Evolutionary conservation across 2,888 invertebrate genomes (phyloP).

Genomic region (Smittia sp.): DNA sequence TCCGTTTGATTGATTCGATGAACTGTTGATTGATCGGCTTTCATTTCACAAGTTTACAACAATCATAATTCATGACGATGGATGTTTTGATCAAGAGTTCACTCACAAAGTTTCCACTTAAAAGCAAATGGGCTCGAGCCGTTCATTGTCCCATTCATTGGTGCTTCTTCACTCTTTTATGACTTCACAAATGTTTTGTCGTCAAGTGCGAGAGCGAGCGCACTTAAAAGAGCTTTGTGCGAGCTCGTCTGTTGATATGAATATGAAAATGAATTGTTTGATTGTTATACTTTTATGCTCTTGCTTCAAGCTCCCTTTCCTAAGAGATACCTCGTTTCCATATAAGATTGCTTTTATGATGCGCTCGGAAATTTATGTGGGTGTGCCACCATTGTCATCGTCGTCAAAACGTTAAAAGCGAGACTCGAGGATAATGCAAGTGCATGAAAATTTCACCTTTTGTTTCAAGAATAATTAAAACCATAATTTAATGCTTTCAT

Average conservation of each 20-base stretch:
- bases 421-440: slow-evolving; percentile 21
- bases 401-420: no score
- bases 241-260: background rate
- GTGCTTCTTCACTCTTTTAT: background rate
- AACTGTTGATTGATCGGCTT: background rate
- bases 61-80: background rate
- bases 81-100: background rate
- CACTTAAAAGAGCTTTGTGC: no score
- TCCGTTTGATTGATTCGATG: background rate
- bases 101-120: background rate
- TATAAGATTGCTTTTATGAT: background rate
- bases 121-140: background rate
- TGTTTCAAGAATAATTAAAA: slow-evolving; percentile 39
- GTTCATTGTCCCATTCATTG: background rate
- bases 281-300: background rate
- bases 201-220: background rate
- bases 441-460: slow-evolving; percentile 35
- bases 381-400: no score
- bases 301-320: background rate
- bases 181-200: background rate
- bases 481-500: slow-evolving; percentile 39
- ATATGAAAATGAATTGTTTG: slow-evolving; percentile 16
- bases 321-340: no score
- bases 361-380: background rate
- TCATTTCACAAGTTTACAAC: background rate